phyloP scores from a whole-genome alignment of 2,113 vertebrate genomes.

The Cyprichromis sp. region DNA sequence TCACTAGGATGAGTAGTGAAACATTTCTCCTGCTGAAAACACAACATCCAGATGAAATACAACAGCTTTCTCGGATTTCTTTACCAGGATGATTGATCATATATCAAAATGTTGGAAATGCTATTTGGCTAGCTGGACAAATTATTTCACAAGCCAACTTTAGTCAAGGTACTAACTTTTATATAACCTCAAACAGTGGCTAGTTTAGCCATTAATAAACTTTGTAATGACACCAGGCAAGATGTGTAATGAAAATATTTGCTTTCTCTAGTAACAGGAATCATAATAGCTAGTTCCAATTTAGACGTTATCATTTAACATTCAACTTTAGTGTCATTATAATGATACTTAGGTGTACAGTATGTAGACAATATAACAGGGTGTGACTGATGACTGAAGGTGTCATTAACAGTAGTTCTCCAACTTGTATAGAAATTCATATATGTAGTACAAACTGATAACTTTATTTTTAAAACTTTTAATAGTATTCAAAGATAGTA shows the following conservation, averaged over 20 bases:
- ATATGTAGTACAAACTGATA: background rate
- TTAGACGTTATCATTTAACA: background rate
- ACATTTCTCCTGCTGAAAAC: background rate
- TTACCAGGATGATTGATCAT: background rate
- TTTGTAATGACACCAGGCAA: background rate
- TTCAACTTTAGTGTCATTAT: background rate
- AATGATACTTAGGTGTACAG: background rate
- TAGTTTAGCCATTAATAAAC: background rate
- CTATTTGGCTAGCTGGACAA: background rate
- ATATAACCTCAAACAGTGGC: background rate
- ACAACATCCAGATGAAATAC: background rate
- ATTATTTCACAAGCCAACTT: background rate
- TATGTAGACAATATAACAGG: background rate
- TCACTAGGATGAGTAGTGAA: background rate
- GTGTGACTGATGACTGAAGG: background rate
- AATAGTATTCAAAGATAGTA: background rate
- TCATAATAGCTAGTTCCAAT: background rate
- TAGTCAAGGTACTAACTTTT: background rate
- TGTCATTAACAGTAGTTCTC: background rate
- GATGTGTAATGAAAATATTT: background rate
- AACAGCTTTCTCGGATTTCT: background rate
- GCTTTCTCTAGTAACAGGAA: background rate
- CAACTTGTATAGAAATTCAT: background rate
- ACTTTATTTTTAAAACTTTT: background rate
- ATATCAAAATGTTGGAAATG: background rate